These are phyloP conservation scores for Ganaspis brasiliensis DNA, from an alignment of 2,888 invertebrate species.

Conservation along the genomic window DNA sequence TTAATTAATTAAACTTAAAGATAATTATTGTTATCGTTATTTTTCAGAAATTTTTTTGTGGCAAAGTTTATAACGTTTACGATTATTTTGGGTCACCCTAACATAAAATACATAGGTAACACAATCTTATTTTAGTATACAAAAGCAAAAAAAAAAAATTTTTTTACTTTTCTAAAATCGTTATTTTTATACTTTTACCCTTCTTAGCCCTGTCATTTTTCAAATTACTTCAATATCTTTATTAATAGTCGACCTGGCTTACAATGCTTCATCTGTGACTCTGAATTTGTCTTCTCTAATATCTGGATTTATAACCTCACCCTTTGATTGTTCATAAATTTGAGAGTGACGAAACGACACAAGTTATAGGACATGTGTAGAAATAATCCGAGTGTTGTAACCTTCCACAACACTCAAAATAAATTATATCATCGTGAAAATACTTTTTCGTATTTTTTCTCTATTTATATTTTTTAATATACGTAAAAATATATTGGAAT, in stretches of 20 bases:
- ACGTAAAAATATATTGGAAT: too few species aligned
- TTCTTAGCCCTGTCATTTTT: not conserved
- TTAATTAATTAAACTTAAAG: too few species aligned
- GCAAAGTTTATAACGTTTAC: too few species aligned
- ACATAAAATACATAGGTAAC: too few species aligned
- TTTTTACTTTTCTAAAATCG: not conserved
- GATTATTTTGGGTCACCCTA: too few species aligned
- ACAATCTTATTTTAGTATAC: too few species aligned
- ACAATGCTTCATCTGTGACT: not conserved
- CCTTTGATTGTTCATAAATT: constrained; percentile 15
- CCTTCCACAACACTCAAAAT: not conserved
- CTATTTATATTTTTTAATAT: too few species aligned
- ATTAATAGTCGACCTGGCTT: constrained; percentile 11
- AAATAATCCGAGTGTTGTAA: not conserved
- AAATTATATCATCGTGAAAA: not conserved
- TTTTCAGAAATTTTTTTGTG: too few species aligned
- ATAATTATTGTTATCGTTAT: too few species aligned
- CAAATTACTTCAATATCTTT: constrained; percentile 14
- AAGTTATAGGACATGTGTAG: not conserved
- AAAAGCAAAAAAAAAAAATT: not conserved
- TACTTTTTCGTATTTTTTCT: too few species aligned
- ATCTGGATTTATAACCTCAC: constrained; percentile 11
- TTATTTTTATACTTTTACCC: not conserved
- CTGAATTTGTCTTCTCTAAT: constrained; percentile 26
- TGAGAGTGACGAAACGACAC: not conserved